Evolutionary conservation across 2,888 invertebrate genomes (phyloP).

Genomic region (Drosophila helvetica): DNA sequence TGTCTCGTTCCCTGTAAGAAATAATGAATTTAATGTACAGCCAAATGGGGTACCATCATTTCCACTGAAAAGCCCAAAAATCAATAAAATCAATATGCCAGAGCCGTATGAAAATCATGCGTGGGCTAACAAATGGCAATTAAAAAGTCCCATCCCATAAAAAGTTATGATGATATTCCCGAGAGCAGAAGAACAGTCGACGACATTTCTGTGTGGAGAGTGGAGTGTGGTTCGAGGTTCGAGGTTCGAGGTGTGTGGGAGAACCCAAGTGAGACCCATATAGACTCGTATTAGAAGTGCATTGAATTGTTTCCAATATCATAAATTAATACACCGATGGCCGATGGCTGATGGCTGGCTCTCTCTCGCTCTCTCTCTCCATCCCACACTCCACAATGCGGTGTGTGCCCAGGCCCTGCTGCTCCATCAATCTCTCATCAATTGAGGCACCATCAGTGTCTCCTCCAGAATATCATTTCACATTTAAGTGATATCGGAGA

Average conservation of each 20-base stretch:
- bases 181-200: slow-evolving; percentile 9
- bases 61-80: slow-evolving; percentile 54
- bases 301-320: slow-evolving; percentile 16
- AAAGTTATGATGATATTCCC: not conserved
- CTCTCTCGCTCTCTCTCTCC: slow-evolving; percentile 12
- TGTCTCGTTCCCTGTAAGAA: slow-evolving; percentile 3
- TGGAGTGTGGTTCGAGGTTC: not conserved
- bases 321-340: slow-evolving; percentile 53
- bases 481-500: slow-evolving; percentile 21
- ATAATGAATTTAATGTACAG: slow-evolving; percentile 25
- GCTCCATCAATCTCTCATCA: slow-evolving; percentile 32
- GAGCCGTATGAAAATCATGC: slow-evolving; percentile 45
- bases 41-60: slow-evolving; percentile 17
- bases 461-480: slow-evolving; percentile 15
- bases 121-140: slow-evolving; percentile 56
- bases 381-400: not conserved
- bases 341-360: not conserved
- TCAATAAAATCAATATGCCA: slow-evolving; percentile 60
- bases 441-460: slow-evolving; percentile 16
- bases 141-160: slow-evolving; percentile 17
- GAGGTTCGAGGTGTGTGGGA: not conserved
- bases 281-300: slow-evolving; percentile 16
- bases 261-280: not conserved
- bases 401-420: not conserved
- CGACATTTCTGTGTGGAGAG: slow-evolving; percentile 1